Evolutionary conservation across 2,888 invertebrate species (phyloP), one percentile per base, ranked within the genome.

Genomic region (Lasioglossum zephyrum): DNA sequence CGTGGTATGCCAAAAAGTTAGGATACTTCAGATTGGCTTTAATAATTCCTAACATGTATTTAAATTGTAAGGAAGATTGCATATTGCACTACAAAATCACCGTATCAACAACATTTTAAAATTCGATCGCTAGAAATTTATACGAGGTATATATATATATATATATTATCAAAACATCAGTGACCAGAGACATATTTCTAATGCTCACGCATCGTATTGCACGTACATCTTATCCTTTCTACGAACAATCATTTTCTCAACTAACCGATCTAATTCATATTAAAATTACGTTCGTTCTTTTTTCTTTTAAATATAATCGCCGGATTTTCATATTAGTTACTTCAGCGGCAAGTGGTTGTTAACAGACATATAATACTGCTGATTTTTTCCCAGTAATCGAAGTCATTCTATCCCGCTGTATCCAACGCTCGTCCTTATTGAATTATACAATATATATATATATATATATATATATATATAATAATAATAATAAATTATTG

Each of bases 401-500:
- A 84, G 60, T 82, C 78, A 81, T 80, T 83, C 81, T 82, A 77
- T 82, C 79, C 57, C 66, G 36, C 78, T 76, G 49, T 31, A 83
- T 44, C n/a, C 74, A 84, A 66, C 73, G 63, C 39, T 88, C 63
- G 66, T 83, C 63, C 44, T 78, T 84, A 80, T 87, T 90, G 82
- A 88, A 87, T 84, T 87, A 90, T 78, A 69, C 81, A n/a, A n/a
- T n/a, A n/a, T n/a, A n/a, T n/a, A n/a, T n/a, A n/a, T n/a, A n/a
- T n/a, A n/a, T n/a, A n/a, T n/a, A n/a, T n/a, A n/a, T n/a, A n/a
- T n/a, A 31, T 31, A 31, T 31, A 31, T 31, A 31, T 31, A 31
- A 36, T 36, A 36, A 83, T 81, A 77, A 72, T 85, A 82, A 86
- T 85, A 87, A 90, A 88, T 92, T 88, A 89, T 89, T 91, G 92